A percentile compares a stretch with the other conserved stretches of the same genome.
Conservation (phyloP, 2,113 vertebrate species). For the Perca flavescens region DNA sequence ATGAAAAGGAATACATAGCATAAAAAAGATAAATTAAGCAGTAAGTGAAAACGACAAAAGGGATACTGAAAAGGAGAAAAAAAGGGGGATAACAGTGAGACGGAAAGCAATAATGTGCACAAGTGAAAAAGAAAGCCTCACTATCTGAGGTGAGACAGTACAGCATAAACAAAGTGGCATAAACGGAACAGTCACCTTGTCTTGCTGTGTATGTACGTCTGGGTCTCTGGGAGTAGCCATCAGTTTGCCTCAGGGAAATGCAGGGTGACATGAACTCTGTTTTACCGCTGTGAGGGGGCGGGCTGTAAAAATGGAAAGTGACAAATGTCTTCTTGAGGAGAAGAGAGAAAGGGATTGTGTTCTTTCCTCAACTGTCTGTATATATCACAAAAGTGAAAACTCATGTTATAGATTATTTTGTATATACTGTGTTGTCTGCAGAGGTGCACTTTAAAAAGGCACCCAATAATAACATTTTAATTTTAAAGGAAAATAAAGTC, state of each 20-base stretch:
- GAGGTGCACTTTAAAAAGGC: conserved; percentile 6
- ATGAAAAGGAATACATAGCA: conserved; percentile 2
- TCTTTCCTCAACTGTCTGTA: conserved; percentile 31
- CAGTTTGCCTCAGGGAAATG: conserved; percentile 62
- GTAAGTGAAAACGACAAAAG: not conserved
- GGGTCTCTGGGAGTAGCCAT: conserved; percentile 63
- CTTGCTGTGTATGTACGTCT: conserved; percentile 34
- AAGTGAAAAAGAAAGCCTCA: conserved; percentile 1
- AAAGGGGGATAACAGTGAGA: conserved; percentile 30
- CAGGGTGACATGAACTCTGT: conserved; percentile 60
- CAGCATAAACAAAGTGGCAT: conserved; percentile 71
- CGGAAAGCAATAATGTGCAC: conserved; percentile 49
- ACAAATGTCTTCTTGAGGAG: conserved; percentile 70
- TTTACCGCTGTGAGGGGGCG: conserved; percentile 30
- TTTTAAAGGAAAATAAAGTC: not conserved
- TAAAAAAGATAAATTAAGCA: not conserved
- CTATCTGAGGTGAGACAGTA: conserved; percentile 28
- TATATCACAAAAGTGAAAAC: conserved; percentile 11
- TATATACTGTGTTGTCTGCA: not conserved
- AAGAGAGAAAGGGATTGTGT: conserved; percentile 28
- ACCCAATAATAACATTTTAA: not conserved
- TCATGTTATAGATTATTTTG: not conserved
- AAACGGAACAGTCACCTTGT: conserved; percentile 81
- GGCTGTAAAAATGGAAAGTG: conserved; percentile 62
- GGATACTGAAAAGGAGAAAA: not conserved